Evolutionary conservation across 2,797 vertebrate species (phyloP).

Genomic region (Astyanax mexicanus): DNA sequence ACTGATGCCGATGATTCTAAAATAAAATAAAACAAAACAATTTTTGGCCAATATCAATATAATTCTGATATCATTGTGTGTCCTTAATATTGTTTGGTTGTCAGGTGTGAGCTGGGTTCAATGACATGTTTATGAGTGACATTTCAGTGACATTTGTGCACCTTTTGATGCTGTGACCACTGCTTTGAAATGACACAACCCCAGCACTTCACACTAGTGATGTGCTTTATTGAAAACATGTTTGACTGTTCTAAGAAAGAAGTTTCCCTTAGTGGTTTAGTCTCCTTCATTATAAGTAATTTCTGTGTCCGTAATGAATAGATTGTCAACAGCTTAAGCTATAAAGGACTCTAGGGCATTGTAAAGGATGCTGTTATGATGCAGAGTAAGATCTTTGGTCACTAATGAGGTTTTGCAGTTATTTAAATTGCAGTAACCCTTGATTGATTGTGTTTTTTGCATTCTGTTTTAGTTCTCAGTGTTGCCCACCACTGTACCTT

Average conservation of each 20-base stretch:
- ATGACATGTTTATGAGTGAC: not conserved
- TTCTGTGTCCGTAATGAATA: constrained; percentile 36
- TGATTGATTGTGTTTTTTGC: not conserved
- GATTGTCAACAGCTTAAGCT: constrained; percentile 13
- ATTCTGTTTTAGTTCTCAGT: not conserved
- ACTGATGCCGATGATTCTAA: too few relatives aligned
- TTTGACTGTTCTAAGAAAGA: not conserved
- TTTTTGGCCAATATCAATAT: too few relatives aligned
- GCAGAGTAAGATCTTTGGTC: not conserved
- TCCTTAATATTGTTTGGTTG: too few relatives aligned
- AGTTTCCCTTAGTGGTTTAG: constrained; percentile 17
- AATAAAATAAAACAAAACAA: too few relatives aligned
- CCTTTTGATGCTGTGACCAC: not conserved
- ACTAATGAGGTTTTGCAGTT: not conserved
- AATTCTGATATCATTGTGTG: too few relatives aligned
- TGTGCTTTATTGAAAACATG: constrained; percentile 5
- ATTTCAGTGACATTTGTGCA: not conserved
- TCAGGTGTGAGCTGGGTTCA: not conserved
- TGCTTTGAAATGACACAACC: not conserved
- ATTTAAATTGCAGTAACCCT: not conserved
- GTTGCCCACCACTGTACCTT: not conserved
- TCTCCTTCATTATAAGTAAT: constrained; percentile 18
- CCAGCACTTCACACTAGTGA: not conserved
- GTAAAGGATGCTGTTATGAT: constrained; percentile 8
- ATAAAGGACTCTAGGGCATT: constrained; percentile 16